Base-by-base conservation (phyloP, 2,888 invertebrate species). In the Apamea crenata region DNA sequence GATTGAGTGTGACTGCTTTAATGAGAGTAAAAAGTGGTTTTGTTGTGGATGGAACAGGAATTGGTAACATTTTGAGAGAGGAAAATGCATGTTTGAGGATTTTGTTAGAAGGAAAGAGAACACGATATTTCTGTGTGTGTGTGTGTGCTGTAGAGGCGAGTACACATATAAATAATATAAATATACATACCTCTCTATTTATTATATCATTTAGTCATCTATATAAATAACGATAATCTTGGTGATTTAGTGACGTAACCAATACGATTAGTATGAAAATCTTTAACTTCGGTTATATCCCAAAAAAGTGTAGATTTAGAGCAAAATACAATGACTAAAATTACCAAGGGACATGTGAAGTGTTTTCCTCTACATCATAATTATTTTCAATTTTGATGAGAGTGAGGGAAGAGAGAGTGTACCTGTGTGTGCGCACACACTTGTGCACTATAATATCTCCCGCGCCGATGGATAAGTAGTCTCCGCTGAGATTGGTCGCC, bases 1-100 rank as follows among this genome's bases (percentile, higher is more conserved):
- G 85, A 76, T 81, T 81, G 80, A 40, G 40, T 72, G 79, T 44
- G 40, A 36, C 25, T 56, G 59, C 18, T 80, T 73, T 72, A 74
- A 69, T 80, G 25, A 69, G n/a, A 18, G 29, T 36, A 74, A 84
- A 74, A 74, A 80, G 18, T 63, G 25, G 56, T 81, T 81, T 29
- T 16, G 25, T 12, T 53, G 18, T n/a, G 29, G 16, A 80, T 53
- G 0, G 29, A n/a, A 32, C 44, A 32, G 21, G 40, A 8, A 59
- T 66, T n/a, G 7, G 50, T 14, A 3, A 21, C 61, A 71, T 53
- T 77, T 40, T 77, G 7, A 21, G 7, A 65, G 47, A 32, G 29
- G 16, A 14, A 74, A 65, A 25, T 56, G 0, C n/a, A 50, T 61
- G 7, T 61, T 80, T 29, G 32, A n/a, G 16, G 56, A 4, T 56